A percentile compares a stretch with the other conserved stretches of the same genome.
phyloP scores from a whole-genome alignment of 2,113 vertebrate genomes.

The Rhinopomastus cyanomelas region DNA sequence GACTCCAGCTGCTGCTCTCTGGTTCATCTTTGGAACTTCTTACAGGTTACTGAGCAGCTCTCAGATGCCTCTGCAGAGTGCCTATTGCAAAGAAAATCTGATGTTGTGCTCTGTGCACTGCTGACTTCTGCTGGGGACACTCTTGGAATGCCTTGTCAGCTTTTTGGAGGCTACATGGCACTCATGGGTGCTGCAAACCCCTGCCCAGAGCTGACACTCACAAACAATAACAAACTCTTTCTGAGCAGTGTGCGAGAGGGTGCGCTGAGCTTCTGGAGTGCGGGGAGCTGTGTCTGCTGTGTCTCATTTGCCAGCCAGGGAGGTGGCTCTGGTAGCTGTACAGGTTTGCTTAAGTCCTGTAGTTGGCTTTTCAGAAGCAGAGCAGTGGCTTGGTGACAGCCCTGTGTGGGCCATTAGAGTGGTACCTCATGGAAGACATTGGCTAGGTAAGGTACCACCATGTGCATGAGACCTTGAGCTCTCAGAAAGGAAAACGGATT shows the following conservation, averaged over 20 bases:
- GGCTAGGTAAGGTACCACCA: not conserved
- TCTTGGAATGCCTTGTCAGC: not conserved
- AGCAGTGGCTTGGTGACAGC: not conserved
- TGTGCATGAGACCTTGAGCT: not conserved
- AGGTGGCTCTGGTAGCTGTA: not conserved
- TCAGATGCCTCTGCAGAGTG: not conserved
- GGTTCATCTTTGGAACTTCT: not conserved
- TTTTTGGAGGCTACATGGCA: not conserved
- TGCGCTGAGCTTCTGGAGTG: not conserved
- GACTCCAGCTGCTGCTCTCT: not conserved
- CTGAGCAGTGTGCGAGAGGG: not conserved
- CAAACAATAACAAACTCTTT: not conserved
- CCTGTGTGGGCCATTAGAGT: not conserved
- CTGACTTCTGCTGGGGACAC: not conserved
- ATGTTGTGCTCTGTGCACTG: not conserved
- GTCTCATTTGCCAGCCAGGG: not conserved
- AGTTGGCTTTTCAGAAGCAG: not conserved
- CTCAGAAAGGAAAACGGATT: not conserved
- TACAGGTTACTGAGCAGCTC: not conserved
- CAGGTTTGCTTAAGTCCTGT: not conserved
- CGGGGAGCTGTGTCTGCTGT: not conserved
- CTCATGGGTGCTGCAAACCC: not conserved
- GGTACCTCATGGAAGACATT: not conserved
- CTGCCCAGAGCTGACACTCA: rapidly evolving
- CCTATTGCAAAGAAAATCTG: not conserved